Conservation (phyloP, 2,888 invertebrate genomes). For the Lasioglossum calceatum region DNA sequence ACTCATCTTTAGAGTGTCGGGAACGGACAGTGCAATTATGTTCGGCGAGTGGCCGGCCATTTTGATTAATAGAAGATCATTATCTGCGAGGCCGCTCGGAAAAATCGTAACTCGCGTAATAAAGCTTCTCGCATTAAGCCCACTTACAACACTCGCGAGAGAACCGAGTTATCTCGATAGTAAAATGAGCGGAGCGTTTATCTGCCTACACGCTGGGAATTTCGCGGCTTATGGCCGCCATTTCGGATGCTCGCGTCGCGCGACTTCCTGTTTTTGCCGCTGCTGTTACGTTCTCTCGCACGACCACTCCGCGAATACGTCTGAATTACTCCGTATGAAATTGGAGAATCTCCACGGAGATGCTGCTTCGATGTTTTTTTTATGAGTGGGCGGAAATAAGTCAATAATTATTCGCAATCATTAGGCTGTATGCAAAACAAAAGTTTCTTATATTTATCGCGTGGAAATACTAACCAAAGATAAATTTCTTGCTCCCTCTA, state of each 20-base stretch:
- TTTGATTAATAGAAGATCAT: slow-evolving; percentile 54
- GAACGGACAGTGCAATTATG: slow-evolving; percentile 38
- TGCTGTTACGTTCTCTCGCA: slow-evolving; percentile 48
- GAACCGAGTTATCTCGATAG: slow-evolving; percentile 52
- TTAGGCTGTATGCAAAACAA: too few relatives aligned
- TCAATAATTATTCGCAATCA: background rate
- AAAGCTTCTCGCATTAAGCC: slow-evolving; percentile 56
- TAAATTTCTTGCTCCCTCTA: too few relatives aligned
- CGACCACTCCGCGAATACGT: slow-evolving; percentile 42
- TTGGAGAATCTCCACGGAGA: background rate
- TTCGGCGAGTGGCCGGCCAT: slow-evolving; percentile 14
- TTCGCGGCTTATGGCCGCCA: slow-evolving; percentile 41
- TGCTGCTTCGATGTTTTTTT: background rate
- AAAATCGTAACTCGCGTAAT: slow-evolving; percentile 46
- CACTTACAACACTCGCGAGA: slow-evolving; percentile 35
- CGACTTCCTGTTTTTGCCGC: slow-evolving; percentile 66
- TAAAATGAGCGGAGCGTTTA: slow-evolving; percentile 61
- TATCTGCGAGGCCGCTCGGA: slow-evolving; percentile 11
- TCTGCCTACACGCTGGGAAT: slow-evolving; percentile 67
- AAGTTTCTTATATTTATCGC: too few relatives aligned
- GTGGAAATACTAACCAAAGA: too few relatives aligned
- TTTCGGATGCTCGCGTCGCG: slow-evolving; percentile 32
- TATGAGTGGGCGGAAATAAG: background rate
- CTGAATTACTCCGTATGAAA: slow-evolving; percentile 21
- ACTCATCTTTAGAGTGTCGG: slow-evolving; percentile 2